Percentiles rank a stretch among this genome's conserved stretches.
phyloP scores from a whole-genome alignment of 64 coral and sea anemone genomes.

The Montipora efflorescens region DNA sequence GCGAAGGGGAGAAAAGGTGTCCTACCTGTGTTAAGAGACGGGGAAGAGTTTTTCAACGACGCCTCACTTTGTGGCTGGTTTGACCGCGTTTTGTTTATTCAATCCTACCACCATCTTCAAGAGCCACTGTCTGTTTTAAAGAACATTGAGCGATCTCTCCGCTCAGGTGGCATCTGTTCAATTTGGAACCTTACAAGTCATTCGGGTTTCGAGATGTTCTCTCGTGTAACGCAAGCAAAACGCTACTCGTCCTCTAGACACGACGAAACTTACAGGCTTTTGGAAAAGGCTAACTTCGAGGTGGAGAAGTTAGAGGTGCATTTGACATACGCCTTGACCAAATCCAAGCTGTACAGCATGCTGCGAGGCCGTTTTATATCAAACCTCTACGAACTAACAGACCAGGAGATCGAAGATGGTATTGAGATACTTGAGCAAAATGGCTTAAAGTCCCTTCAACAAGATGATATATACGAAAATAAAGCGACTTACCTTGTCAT shows the following conservation, averaged over 20 bases:
- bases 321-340: neutral
- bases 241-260: neutral
- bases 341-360: slow-evolving; percentile 10
- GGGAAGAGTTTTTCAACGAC: neutral
- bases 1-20: neutral
- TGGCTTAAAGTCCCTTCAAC: too few species aligned
- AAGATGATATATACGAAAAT: too few species aligned
- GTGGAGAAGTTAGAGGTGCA: neutral
- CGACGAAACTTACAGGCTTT: neutral
- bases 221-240: neutral
- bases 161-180: neutral
- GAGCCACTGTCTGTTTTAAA: neutral
- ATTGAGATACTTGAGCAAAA: neutral
- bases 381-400: neutral
- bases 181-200: neutral
- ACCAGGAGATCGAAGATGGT: slow-evolving; percentile 7
- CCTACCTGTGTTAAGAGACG: neutral
- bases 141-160: neutral
- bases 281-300: neutral
- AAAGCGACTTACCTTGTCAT: too few species aligned
- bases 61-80: neutral
- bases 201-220: neutral
- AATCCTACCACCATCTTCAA: neutral
- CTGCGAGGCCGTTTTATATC: neutral
- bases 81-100: neutral